Percentiles rank a stretch among this genome's conserved stretches.
phyloP scores from a whole-genome alignment of 2,113 vertebrate genomes.

The Symphodus melops region DNA sequence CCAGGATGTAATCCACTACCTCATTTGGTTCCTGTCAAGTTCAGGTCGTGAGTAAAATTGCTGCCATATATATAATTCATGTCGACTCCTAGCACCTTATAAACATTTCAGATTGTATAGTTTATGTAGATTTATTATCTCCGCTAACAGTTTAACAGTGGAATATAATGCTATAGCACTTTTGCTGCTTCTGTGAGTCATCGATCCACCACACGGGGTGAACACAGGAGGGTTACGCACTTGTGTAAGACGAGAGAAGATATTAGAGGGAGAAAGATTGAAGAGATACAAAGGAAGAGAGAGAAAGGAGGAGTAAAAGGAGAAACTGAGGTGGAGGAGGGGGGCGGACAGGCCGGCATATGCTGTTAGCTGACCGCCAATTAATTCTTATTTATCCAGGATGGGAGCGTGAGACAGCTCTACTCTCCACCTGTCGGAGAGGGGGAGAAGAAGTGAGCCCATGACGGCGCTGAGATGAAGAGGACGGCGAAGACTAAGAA shows the following conservation, averaged over 20 bases:
- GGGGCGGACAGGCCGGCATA: constrained; percentile 68
- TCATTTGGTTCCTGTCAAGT: too few relatives aligned
- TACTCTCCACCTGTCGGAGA: constrained; percentile 60
- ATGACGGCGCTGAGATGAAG: constrained; percentile 14
- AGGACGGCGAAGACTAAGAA: constrained; percentile 10
- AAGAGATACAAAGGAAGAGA: constrained; percentile 36
- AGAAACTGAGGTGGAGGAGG: constrained; percentile 36
- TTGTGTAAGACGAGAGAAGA: background rate
- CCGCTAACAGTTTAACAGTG: background rate
- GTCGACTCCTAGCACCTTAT: too few relatives aligned
- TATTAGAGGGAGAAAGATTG: constrained; percentile 50
- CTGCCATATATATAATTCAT: too few relatives aligned
- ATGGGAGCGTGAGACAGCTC: constrained; percentile 49
- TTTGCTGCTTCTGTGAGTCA: constrained; percentile 16
- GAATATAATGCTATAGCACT: constrained; percentile 3
- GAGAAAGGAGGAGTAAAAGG: constrained; percentile 57
- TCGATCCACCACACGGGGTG: constrained; percentile 31
- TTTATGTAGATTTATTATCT: background rate
- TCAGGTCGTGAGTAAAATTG: too few relatives aligned
- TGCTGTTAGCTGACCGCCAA: constrained; percentile 67
- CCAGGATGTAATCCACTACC: too few relatives aligned
- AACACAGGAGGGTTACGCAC: constrained; percentile 10
- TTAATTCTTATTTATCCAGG: constrained; percentile 78
- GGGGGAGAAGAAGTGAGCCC: constrained; percentile 34
- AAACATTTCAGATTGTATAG: too few relatives aligned